Percentiles rank a stretch among this genome's conserved stretches.
phyloP scores from a whole-genome alignment of 1,140 invertebrate species.

The Rhynchophorus ferrugineus region DNA sequence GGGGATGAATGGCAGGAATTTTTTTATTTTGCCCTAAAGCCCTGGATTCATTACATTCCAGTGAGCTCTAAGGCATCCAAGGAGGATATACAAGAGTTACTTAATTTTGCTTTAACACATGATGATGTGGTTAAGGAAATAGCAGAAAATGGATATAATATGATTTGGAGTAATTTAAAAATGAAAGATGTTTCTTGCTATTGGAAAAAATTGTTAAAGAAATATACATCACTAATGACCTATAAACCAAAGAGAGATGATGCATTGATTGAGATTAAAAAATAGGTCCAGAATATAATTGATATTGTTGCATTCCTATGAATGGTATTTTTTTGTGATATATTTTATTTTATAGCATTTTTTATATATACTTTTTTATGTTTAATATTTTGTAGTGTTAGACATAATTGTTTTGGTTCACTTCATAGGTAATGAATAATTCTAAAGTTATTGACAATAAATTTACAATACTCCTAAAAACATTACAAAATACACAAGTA shows the following conservation, averaged over 20 bases:
- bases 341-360: too few relatives aligned
- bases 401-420: too few relatives aligned
- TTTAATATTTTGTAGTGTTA: too few relatives aligned
- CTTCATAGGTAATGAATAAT: too few relatives aligned
- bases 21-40: constrained; percentile 85
- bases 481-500: too few relatives aligned
- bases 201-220: constrained; percentile 74
- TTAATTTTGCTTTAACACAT: constrained; percentile 72
- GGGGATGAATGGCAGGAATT: constrained; percentile 94
- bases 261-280: constrained; percentile 47
- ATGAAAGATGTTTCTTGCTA: constrained; percentile 81
- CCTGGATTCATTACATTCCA: constrained; percentile 95
- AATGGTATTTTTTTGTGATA: too few relatives aligned
- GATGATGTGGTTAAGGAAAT: constrained; percentile 71
- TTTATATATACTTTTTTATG: too few relatives aligned
- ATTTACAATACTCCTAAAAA: too few relatives aligned
- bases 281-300: constrained; percentile 3
- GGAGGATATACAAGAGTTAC: constrained; percentile 59
- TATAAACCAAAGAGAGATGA: constrained; percentile 56
- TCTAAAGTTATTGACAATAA: too few relatives aligned
- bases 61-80: constrained; percentile 62
- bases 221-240: constrained; percentile 70
- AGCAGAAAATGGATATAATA: constrained; percentile 70
- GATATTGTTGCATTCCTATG: too few relatives aligned
- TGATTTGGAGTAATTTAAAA: constrained; percentile 77